These are phyloP conservation scores for Sander lucioperca DNA, from an alignment of 2,113 vertebrate species.

Conservation along the genomic window DNA sequence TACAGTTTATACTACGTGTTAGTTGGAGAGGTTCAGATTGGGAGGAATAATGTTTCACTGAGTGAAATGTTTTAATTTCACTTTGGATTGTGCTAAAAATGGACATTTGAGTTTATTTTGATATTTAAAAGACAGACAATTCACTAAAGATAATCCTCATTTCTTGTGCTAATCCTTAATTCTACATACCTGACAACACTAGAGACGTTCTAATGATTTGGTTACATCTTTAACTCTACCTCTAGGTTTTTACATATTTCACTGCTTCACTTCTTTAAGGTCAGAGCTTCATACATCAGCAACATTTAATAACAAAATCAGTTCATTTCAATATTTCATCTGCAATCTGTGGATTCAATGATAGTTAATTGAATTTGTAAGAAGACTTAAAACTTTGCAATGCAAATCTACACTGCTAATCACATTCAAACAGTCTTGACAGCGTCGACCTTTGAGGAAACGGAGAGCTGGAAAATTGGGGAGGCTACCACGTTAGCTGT, in stretches of 20 bases:
- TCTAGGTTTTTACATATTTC: neutral
- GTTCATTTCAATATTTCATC: neutral
- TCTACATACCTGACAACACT: neutral
- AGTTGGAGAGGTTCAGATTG: slow-evolving; percentile 6
- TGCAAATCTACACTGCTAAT: neutral
- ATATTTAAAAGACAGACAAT: neutral
- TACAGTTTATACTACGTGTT: neutral
- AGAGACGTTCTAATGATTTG: neutral
- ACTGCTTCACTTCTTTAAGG: neutral
- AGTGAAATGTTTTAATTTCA: neutral
- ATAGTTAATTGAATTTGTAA: neutral
- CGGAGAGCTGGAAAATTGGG: neutral
- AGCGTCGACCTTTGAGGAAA: neutral
- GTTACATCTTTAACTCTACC: slow-evolving; percentile 1
- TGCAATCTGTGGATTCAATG: neutral
- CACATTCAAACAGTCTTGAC: neutral
- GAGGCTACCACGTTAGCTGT: neutral
- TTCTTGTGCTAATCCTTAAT: neutral
- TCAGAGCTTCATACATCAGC: neutral
- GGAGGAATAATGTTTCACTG: neutral
- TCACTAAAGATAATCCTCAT: neutral
- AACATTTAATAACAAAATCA: neutral
- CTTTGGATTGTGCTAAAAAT: neutral
- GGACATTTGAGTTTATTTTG: neutral
- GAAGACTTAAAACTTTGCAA: neutral